phyloP scores from a whole-genome alignment of 2,797 vertebrate species.

The Apogon hyalosoma region DNA sequence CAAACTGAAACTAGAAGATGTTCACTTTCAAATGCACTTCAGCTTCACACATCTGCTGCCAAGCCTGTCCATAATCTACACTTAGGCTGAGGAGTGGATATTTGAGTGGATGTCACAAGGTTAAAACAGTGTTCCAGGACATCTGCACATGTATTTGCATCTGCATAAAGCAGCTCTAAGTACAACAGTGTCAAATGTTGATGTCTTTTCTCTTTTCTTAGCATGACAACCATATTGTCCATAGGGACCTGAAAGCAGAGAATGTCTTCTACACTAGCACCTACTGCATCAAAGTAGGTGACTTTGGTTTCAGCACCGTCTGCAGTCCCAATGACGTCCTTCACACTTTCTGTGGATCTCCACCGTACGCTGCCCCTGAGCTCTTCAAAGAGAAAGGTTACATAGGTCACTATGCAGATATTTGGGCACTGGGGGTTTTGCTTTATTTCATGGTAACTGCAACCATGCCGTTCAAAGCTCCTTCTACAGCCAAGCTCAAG shows the following conservation, averaged over 20 bases:
- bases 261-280: constrained; percentile 83
- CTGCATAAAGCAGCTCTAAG: background rate
- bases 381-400: constrained; percentile 79
- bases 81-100: too few species aligned
- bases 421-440: constrained; percentile 83
- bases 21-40: background rate
- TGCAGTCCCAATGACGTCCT: constrained; percentile 68
- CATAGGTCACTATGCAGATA: constrained; percentile 72
- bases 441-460: constrained; percentile 84
- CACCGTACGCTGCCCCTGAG: constrained; percentile 83
- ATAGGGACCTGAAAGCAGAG: constrained; percentile 86
- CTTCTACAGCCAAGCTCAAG: constrained; percentile 69
- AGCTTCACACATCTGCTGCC: background rate
- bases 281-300: constrained; percentile 83
- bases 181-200: background rate
- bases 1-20: too few species aligned
- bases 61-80: too few species aligned
- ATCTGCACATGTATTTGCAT: too few species aligned
- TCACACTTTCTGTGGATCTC: constrained; percentile 82
- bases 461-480: constrained; percentile 77
- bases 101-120: too few species aligned
- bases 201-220: constrained; percentile 53
- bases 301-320: constrained; percentile 83
- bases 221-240: constrained; percentile 84
- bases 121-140: too few species aligned